Evolutionary conservation across 2,797 vertebrate species (phyloP), one percentile per base, ranked within the genome.

Genomic region (Uromys caudimaculatus): DNA sequence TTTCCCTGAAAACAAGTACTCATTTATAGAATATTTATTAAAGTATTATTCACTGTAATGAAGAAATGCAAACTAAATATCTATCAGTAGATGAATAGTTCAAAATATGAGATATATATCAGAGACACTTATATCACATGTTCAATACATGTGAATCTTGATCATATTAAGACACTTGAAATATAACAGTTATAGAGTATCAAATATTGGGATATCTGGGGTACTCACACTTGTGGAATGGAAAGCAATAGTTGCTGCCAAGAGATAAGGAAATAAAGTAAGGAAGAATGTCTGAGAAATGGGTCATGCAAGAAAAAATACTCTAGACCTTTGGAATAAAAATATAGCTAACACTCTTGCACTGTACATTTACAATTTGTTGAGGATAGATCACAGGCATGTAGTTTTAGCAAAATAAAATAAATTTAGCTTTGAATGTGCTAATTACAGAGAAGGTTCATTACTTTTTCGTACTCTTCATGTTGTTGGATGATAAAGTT

Each of bases 221-320:
- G 0, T 77, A 86, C 44, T 85, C 17, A 84, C 14, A 82, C 4
- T 86, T 69, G 52, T 32, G 38, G 47, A 91, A 82, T 32, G 6
- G 86, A 67, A 89, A 82, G 44, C 32, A 93, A 52, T 86, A 19
- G 10, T 54, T 58, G 29, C 67, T 82, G 47, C 54, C 35, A 64
- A 24, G 8, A 4, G 27, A 12, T 47, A 73, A 89, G n/a, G 62
- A n/a, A 50, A 69, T n/a, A 41, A 44, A 4, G 3, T n/a, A 90
- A 91, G 58, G 21, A 29, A 32, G 32, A 47, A 27, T 12, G 52
- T 35, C 67, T 88, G 10, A 83, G 47, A 21, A 87, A 29, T 93
- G 27, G 27, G 10, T 86, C n/a, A 92, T n/a, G 21, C 11, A 90
- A 67, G 54, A 95, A 23, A 88, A 96, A 95, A 90, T 95, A 16